Base-by-base conservation (phyloP, 2,113 vertebrate species). In the Sapajus apella region DNA sequence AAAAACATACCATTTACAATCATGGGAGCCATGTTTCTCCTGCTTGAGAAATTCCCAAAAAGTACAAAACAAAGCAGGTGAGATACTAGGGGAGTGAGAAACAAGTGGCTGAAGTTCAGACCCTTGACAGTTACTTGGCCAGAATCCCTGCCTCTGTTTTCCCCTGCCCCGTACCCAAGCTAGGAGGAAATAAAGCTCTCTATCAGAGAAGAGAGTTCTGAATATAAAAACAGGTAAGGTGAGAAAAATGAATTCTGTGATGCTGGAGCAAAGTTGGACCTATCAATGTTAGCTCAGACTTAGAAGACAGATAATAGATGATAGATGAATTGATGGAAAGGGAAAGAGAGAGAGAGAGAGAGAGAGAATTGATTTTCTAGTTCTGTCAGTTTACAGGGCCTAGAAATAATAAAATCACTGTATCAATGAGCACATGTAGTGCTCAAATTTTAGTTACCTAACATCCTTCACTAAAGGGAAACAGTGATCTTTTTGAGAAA, bases 81-180 rank as follows among this genome's bases (percentile, higher is more conserved):
- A 12, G 35, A 17, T 52, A 21, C 23, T 35, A 89, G 23, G 2
- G 18, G 7, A 84, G 5, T 14, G n/a, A n/a, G 13, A 2, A 55
- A 27, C 2, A 35, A 45, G 8, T 3, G 2, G 1, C 18, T 55
- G 11, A 0, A 27, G 6, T 9, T 61, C 12, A 30, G 43, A 6
- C 4, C 21, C 20, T 17, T 2, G 9, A 12, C 27, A 83, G 8
- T 79, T 52, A 52, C 21, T 4, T 70, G 2, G 55, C 30, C 21
- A n/a, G 43, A 85, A 80, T 45, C 8, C 61, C 9, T 3, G 18
- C 2, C 30, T 4, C n/a, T 40, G 23, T 43, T 70, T 68, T 47
- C n/a, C n/a, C 55, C 56, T 25, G 8, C 21, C 27, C 66, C 6
- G 0, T 68, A 68, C 32, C 16, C 2, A 27, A 58, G 1, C 47